phyloP scores from a whole-genome alignment of 2,797 vertebrate species.

The Acrossocheilus fasciatus region DNA sequence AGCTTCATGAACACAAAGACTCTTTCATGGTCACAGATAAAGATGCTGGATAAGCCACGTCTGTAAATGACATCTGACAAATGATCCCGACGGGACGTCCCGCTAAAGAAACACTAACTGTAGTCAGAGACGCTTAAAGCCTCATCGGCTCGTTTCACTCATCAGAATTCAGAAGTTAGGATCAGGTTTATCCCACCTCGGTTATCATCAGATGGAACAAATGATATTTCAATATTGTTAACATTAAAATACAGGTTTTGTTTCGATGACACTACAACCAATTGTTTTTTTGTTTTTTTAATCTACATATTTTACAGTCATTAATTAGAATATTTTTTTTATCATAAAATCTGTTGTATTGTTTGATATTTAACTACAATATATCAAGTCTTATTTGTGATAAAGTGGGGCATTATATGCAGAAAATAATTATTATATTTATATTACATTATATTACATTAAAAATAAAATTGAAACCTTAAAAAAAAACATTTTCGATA shows the following conservation, averaged over 20 bases:
- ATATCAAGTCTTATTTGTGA: neutral
- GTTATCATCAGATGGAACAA: neutral
- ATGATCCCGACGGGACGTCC: neutral
- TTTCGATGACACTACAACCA: no score
- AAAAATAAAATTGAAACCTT: no score
- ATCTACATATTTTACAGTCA: no score
- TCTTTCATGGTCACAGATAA: conserved; percentile 56
- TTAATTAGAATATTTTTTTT: no score
- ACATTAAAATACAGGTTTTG: no score
- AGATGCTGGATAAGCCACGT: conserved; percentile 45
- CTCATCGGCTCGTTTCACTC: neutral
- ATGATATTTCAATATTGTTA: neutral
- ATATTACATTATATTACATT: no score
- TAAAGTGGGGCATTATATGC: neutral
- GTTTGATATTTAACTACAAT: neutral
- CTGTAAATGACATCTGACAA: conserved; percentile 22
- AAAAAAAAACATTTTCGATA: no score
- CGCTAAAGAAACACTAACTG: neutral
- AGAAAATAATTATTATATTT: neutral
- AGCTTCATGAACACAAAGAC: conserved; percentile 53
- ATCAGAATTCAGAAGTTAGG: neutral
- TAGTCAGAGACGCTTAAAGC: neutral
- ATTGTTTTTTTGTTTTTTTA: no score
- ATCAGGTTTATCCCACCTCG: neutral
- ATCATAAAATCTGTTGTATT: neutral